Base-by-base conservation (phyloP, 2,888 invertebrate genomes). In the Steinernema hermaphroditum region DNA sequence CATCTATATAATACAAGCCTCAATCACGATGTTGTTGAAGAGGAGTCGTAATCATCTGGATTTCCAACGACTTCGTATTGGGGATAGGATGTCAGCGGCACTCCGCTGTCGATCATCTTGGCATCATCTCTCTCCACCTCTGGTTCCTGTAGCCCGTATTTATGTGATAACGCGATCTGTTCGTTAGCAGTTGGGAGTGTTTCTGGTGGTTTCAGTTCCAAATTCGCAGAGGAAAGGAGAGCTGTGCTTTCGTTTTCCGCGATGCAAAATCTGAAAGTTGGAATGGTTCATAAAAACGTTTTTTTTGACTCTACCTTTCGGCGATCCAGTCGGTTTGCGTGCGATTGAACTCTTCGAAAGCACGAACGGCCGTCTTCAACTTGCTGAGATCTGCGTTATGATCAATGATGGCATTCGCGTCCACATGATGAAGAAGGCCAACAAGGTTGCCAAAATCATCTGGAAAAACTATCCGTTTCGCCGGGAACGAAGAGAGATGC, bases 401-500 rank as follows among this genome's bases (percentile, higher is more conserved):
- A 43, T 72, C 72, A 16, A 72, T 29, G 24, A 44, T 46, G 0
- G 72, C 44, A 22, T 72, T 69, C 16, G 14, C 49, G 32, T 32
- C 62, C 16, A 62, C 62, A 2, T 29, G 32, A 22, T 75, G 76
- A n/a, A 75, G 68, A 68, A 77, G 68, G 14, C 73, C 76, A 14
- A 75, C 71, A 14, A 75, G 46, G 0, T 27, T 69, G 24, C 69
- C 69, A 16, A 75, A 54, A 19, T 75, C 76, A 4, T 68, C 37
- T 9, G 76, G 76, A 22, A 75, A 16, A 9, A 46, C 69, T 34
- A 74, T 34, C 12, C 69, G 46, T n/a, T 37, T 32, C 24, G 77
- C 78, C 9, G 62, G 37, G 34, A 77, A 41, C 37, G 69, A 32
- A 14, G 72, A 29, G 54, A 79, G 81, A 57, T 75, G 78, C 16